Evolutionary conservation across 2,113 vertebrate species (phyloP).

Genomic region (Fregata magnificens): DNA sequence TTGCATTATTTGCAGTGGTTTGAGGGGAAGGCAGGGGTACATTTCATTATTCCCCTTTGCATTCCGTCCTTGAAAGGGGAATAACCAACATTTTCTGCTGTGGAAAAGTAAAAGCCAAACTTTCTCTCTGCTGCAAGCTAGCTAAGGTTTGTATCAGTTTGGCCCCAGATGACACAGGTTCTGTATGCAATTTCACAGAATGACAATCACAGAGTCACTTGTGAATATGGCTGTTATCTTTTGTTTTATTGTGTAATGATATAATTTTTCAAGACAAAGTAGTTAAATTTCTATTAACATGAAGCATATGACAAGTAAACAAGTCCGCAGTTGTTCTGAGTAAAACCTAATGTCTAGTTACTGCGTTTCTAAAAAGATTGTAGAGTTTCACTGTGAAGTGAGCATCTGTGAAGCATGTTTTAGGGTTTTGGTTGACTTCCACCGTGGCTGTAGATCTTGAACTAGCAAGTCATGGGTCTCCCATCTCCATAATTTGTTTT

Average conservation of each 20-base stretch:
- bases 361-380: slow-evolving; percentile 30
- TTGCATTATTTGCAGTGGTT: background rate
- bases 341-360: slow-evolving; percentile 56
- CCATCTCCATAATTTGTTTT: background rate
- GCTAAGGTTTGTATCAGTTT: background rate
- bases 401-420: slow-evolving; percentile 3
- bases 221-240: slow-evolving; percentile 57
- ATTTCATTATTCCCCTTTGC: background rate
- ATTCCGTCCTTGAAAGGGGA: background rate
- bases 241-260: slow-evolving; percentile 61
- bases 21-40: background rate
- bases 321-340: slow-evolving; percentile 20
- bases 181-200: slow-evolving; percentile 25
- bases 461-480: background rate
- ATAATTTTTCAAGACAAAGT: slow-evolving; percentile 66
- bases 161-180: background rate
- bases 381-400: slow-evolving; percentile 9
- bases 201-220: slow-evolving; percentile 55
- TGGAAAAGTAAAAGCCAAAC: slow-evolving; percentile 19
- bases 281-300: slow-evolving; percentile 69
- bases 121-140: background rate
- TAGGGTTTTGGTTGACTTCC: background rate
- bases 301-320: slow-evolving; percentile 49
- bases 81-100: slow-evolving; percentile 39
- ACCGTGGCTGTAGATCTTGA: background rate